Evolutionary conservation across 2,888 invertebrate genomes (phyloP), one percentile per base, ranked within the genome.

Genomic region (Tholera decimalis): DNA sequence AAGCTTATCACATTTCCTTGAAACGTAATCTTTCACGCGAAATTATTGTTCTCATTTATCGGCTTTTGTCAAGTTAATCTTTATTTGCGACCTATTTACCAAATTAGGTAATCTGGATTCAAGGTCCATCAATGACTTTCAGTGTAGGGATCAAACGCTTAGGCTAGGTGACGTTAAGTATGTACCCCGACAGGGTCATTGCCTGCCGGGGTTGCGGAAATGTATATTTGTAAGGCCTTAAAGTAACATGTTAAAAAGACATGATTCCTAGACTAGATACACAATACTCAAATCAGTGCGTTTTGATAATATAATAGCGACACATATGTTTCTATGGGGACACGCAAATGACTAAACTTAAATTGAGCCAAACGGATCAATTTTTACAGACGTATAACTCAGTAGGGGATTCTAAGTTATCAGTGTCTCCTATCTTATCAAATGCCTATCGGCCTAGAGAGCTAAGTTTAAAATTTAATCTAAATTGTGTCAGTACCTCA

Each of bases 1-100:
- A 77, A 33, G 60, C 73, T 72, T 77, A 66, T 66, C 73, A 74
- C 67, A 78, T 72, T 60, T 66, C 66, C 60, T 65, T 46, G 44
- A 46, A 46, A 58, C 46, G 54, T 56, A 55, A 72, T 74, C 66
- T 57, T 60, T 73, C 56, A 60, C 37, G 49, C 33, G 41, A 70
- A 70, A 63, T 50, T 60, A 50, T 51, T 39, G 72, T 65, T 64
- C 43, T 72, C 59, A 65, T 72, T 71, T 59, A 77, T 65, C 63
- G 50, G 44, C 18, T 46, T 65, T 20, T 53, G 39, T 53, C 24
- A 35, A 57, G 33, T 54, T 70, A 54, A 70, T 70, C 35, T 58
- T 49, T 37, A 20, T 71, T 69, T 57, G 57, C 3, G 46, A 54
- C 56, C 57, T 57, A 70, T 76, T 50, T 57, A 18, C 11, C 33